Base-by-base conservation (phyloP, 2,113 vertebrate species). In the Toxotes jaculatrix region DNA sequence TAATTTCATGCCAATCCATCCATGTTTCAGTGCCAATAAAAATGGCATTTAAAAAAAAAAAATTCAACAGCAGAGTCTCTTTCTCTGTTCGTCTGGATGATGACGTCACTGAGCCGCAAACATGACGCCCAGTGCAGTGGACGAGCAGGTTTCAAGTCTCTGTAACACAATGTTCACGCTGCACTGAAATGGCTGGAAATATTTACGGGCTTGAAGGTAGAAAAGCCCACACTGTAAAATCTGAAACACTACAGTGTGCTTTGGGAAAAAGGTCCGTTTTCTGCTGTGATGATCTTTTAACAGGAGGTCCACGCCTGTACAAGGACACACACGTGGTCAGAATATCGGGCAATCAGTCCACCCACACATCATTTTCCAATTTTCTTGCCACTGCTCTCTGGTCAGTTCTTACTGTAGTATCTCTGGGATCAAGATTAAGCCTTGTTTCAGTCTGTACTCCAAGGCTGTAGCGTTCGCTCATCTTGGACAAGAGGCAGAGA, bases 401-500 rank as follows among this genome's bases (percentile, higher is more conserved):
- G 4, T 82, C 53, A 60, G 23, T 66, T 59, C 27, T 16, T 80
- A 63, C 5, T 19, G 63, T 5, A 14, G 53, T 55, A 55, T 71
- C 51, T 62, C 69, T 72, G 45, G 53, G 32, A 74, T 77, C 53
- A 55, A 70, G 70, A 77, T 84, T 49, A 66, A 73, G 12, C 40
- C 57, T 14, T 1, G 21, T 69, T 45, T 67, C 34, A 51, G 74
- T 34, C 74, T 0, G 3, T 57, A 16, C 74, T 83, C 63, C 56
- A 65, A 82, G 61, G 76, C 56, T 82, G 79, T 47, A 57, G 27
- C 56, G 49, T 60, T 71, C 2, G 5, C 73, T 57, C 56, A 88
- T 80, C 85, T 85, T 76, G 77, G 85, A 77, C 11, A 63, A 59
- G 62, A 13, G 21, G 40, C 21, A 21, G 62, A 79, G 74, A 85